Percentiles rank a stretch among this genome's conserved stretches.
These are phyloP conservation scores for Phlogophora meticulosa DNA, from an alignment of 2,888 invertebrate species.

Conservation along the genomic window DNA sequence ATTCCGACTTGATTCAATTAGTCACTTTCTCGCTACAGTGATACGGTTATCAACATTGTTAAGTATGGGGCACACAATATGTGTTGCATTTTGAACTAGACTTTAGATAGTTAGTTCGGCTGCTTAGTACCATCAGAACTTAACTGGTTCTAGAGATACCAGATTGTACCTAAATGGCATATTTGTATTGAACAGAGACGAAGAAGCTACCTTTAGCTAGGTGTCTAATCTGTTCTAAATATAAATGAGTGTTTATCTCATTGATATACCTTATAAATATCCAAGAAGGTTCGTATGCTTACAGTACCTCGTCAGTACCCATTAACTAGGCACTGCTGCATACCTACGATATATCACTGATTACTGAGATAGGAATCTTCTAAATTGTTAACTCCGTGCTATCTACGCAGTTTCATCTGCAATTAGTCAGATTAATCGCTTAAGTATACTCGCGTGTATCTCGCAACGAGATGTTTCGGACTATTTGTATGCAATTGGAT, in stretches of 20 bases:
- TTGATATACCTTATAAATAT: too few relatives aligned
- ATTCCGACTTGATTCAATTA: slow-evolving; percentile 43
- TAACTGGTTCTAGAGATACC: too few relatives aligned
- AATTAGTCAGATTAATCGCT: slow-evolving; percentile 39
- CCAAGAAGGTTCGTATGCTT: too few relatives aligned
- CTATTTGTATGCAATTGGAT: slow-evolving; percentile 40
- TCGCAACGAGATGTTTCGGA: slow-evolving; percentile 40
- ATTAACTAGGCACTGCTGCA: too few relatives aligned
- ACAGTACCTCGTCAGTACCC: not conserved
- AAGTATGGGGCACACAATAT: slow-evolving; percentile 4
- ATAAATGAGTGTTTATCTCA: too few relatives aligned
- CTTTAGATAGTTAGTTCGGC: not conserved
- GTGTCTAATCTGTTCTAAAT: too few relatives aligned
- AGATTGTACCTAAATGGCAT: too few relatives aligned
- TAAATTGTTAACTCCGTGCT: slow-evolving; percentile 27
- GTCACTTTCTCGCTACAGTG: slow-evolving; percentile 22
- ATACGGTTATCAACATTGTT: slow-evolving; percentile 25
- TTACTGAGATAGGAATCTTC: slow-evolving; percentile 22
- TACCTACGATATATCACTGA: too few relatives aligned
- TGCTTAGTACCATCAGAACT: not conserved
- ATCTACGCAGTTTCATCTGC: slow-evolving; percentile 45
- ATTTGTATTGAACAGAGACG: too few relatives aligned
- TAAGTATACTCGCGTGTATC: slow-evolving; percentile 41
- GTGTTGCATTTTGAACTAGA: not conserved
- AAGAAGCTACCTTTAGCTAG: too few relatives aligned